Percentiles rank a stretch among this genome's conserved stretches.
Evolutionary conservation across 2,797 vertebrate species (phyloP).

Genomic region (Megaceryle alcyon): DNA sequence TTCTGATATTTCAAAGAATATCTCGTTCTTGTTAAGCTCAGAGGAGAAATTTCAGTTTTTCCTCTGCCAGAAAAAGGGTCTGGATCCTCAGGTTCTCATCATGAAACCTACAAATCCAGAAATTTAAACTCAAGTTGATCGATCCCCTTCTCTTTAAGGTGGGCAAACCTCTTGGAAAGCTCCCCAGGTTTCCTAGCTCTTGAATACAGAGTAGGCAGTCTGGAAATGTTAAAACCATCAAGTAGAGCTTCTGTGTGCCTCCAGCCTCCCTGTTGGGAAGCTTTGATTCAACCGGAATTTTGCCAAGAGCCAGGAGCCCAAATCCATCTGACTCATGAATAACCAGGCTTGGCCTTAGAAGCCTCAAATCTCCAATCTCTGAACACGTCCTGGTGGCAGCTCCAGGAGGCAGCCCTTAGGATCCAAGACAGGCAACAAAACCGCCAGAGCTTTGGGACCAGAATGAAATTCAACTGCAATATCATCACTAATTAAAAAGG

Average conservation of each 20-base stretch:
- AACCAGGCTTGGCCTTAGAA: neutral
- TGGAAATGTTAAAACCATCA: neutral
- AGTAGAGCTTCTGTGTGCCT: neutral
- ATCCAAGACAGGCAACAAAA: neutral
- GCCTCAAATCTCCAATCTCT: neutral
- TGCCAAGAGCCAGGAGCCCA: neutral
- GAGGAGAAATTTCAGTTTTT: neutral
- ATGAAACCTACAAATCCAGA: neutral
- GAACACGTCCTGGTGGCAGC: neutral
- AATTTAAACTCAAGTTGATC: neutral
- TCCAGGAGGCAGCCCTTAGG: neutral
- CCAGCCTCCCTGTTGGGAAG: neutral
- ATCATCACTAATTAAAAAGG: neutral
- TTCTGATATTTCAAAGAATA: neutral
- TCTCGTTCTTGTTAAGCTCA: neutral
- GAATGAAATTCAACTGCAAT: neutral
- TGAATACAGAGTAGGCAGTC: neutral
- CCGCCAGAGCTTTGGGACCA: neutral
- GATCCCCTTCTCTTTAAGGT: neutral
- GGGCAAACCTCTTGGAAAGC: neutral
- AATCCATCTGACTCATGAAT: rapidly evolving
- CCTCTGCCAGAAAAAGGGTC: neutral
- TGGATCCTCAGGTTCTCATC: neutral
- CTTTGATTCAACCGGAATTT: neutral
- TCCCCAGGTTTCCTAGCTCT: neutral